A percentile compares a stretch with the other conserved stretches of the same genome.
These are phyloP conservation scores for Hemitrygon akajei DNA, from an alignment of 2,797 vertebrate species.

Conservation along the genomic window DNA sequence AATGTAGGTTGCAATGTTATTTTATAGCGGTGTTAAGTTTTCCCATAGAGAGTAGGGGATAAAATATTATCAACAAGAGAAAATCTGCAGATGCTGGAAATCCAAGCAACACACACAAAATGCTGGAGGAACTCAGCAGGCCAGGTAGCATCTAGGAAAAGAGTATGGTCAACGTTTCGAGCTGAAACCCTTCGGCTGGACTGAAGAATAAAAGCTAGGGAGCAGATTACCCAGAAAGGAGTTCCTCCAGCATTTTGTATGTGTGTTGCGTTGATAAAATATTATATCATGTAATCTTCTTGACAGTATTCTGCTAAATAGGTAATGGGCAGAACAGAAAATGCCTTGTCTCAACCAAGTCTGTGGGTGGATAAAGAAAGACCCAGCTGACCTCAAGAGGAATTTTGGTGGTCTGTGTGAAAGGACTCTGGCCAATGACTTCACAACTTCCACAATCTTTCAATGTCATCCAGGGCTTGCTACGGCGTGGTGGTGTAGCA, in stretches of 20 bases:
- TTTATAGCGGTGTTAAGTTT: background rate
- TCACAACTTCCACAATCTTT: background rate
- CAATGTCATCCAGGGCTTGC: background rate
- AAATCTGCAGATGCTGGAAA: no score
- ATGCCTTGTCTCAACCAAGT: background rate
- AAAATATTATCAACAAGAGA: background rate
- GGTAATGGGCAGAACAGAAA: background rate
- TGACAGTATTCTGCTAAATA: background rate
- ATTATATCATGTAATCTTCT: background rate
- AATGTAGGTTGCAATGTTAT: background rate
- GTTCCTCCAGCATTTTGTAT: no score
- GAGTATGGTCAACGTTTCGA: no score
- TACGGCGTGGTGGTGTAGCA: no score
- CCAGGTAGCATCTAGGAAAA: no score
- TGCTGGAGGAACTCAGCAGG: no score
- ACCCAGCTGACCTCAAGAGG: background rate
- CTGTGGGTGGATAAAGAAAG: background rate
- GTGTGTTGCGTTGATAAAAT: no score
- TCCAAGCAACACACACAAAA: no score
- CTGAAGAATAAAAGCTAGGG: no score
- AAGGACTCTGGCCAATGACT: background rate
- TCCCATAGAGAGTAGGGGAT: background rate
- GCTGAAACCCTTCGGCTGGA: no score
- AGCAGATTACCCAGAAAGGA: no score
- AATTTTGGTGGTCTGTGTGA: background rate